phyloP scores from a whole-genome alignment of 2,888 invertebrate species.

The Eledona agricola region DNA sequence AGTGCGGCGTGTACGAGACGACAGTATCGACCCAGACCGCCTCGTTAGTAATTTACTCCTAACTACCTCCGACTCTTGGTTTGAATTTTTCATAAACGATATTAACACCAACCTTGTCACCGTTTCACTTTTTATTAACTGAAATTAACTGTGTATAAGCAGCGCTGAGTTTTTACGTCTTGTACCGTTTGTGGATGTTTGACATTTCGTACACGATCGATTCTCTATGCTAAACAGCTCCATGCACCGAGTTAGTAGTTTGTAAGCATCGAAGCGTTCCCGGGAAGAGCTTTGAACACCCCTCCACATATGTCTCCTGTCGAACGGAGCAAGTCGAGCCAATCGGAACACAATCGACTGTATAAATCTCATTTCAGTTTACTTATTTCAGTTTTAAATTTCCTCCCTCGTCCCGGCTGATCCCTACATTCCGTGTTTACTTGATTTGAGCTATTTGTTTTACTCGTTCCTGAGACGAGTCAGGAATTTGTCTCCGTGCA shows the following conservation, averaged over 20 bases:
- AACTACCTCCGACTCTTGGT: too few species aligned
- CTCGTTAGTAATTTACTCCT: too few species aligned
- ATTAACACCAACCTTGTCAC: too few species aligned
- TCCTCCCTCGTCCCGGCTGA: constrained; percentile 41
- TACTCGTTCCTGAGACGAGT: constrained; percentile 23
- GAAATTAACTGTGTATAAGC: too few species aligned
- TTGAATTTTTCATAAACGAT: too few species aligned
- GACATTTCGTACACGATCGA: constrained; percentile 31
- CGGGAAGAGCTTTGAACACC: constrained; percentile 9
- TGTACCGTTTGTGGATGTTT: constrained; percentile 25
- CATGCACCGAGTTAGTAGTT: constrained; percentile 23
- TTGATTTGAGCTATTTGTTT: constrained; percentile 47
- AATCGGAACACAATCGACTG: constrained; percentile 54
- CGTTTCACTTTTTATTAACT: too few species aligned
- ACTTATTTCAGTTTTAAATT: constrained; percentile 53
- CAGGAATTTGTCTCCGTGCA: constrained; percentile 22
- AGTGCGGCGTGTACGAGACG: too few species aligned
- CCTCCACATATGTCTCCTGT: constrained; percentile 47
- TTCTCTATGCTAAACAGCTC: constrained; percentile 29
- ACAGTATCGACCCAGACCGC: too few species aligned
- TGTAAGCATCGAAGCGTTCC: constrained; percentile 25
- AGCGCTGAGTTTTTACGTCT: too few species aligned
- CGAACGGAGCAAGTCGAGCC: constrained; percentile 44
- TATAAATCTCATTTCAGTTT: constrained; percentile 54
- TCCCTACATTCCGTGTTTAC: constrained; percentile 43